A percentile compares a stretch with the other conserved stretches of the same genome.
Conservation (phyloP, 2,113 vertebrate genomes). For the Caracal caracal region DNA sequence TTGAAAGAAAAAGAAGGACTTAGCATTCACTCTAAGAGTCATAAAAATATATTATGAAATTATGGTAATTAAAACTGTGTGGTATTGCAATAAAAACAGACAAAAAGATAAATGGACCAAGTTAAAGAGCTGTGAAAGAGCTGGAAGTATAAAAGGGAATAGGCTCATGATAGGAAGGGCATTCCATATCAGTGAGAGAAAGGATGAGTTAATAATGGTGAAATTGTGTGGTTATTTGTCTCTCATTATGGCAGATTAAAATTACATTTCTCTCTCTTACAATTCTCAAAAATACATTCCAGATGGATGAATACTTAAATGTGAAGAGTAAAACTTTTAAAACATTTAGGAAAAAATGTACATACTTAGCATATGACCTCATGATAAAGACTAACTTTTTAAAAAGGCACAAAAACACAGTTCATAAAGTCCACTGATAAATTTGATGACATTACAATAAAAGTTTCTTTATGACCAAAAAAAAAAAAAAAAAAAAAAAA, state of each 20-base stretch:
- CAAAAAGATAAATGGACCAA: background rate
- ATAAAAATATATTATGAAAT: conserved; percentile 31
- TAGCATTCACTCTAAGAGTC: background rate
- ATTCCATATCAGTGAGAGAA: background rate
- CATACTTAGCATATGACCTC: background rate
- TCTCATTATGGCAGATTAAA: background rate
- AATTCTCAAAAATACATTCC: conserved; percentile 26
- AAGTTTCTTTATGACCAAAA: background rate
- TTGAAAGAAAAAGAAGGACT: background rate
- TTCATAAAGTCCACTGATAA: background rate
- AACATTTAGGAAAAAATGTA: background rate
- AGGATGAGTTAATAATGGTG: background rate
- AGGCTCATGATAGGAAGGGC: background rate
- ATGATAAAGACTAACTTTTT: background rate
- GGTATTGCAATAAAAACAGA: background rate
- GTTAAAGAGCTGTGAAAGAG: background rate
- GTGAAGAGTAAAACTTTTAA: background rate
- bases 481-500: background rate
- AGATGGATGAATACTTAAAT: background rate
- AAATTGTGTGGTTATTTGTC: background rate
- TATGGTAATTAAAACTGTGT: background rate
- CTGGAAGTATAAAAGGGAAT: background rate
- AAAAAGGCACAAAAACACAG: background rate
- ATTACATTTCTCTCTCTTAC: background rate
- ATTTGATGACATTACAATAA: background rate